Percentiles rank a stretch among this genome's conserved stretches.
Evolutionary conservation across 37 sponge, comb jelly and placozoan species (phyloP).

Genomic region (Geodia barretti): DNA sequence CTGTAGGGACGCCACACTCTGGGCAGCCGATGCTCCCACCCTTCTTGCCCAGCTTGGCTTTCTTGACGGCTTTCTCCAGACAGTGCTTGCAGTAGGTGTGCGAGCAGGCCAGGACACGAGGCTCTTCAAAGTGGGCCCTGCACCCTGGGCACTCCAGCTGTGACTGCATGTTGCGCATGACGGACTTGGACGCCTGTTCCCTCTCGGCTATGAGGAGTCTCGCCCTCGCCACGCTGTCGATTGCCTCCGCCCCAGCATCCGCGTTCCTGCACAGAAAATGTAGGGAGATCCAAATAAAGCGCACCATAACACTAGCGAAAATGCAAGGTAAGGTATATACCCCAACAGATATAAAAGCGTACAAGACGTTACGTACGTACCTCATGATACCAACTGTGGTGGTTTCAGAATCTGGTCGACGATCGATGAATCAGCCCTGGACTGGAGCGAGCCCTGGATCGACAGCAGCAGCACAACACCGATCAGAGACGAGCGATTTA

Average conservation of each 20-base stretch:
- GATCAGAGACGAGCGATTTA: background rate
- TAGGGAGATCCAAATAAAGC: too few species aligned
- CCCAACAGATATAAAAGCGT: too few species aligned
- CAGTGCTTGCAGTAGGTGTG: conserved; percentile 56
- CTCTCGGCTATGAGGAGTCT: background rate
- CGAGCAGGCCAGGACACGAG: conserved; percentile 43
- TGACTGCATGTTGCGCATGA: conserved; percentile 27
- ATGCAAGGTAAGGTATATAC: background rate
- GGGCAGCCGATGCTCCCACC: conserved; percentile 13
- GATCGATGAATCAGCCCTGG: too few species aligned
- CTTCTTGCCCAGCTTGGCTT: background rate
- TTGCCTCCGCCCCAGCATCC: background rate
- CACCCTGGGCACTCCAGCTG: conserved; percentile 57
- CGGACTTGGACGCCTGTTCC: conserved; percentile 6
- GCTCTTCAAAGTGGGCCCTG: conserved; percentile 32
- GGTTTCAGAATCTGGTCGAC: too few species aligned
- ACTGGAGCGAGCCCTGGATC: too few species aligned
- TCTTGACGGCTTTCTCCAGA: conserved; percentile 19
- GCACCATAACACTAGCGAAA: too few species aligned
- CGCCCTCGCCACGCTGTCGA: background rate
- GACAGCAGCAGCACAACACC: background rate
- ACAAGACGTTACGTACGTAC: too few species aligned
- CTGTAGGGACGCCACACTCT: conserved; percentile 47
- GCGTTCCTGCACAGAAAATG: background rate
- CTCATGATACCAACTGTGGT: too few species aligned